Base-by-base conservation (phyloP, 2,888 invertebrate species). In the Muscina levida region DNA sequence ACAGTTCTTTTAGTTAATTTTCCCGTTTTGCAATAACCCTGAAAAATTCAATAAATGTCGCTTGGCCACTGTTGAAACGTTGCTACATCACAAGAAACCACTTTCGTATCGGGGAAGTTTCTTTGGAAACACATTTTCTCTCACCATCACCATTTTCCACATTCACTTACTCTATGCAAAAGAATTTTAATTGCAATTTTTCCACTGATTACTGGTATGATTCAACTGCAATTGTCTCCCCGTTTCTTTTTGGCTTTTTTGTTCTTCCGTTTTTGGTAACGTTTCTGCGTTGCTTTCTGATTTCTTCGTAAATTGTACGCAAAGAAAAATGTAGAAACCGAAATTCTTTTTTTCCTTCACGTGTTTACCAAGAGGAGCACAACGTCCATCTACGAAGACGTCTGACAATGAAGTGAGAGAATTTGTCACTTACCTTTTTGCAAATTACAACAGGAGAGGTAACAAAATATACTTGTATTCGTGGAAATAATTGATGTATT, bases 381-480 rank as follows among this genome's bases (percentile, higher is more conserved):
- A 77, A 77, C 79, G 72, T 68, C 81, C 53, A 77, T 68, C 70
- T 39, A 77, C 81, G 66, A 72, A 59, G 62, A 74, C 73, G 80
- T 67, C 65, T 77, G 79, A 66, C 56, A 42, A 72, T 74, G 48
- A 77, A 81, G 77, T 81, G 81, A 77, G 48, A 59, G 80, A 80
- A 51, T 57, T 44, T 11, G 15, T n/a, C 13, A 46, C 66, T 71
- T 42, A 70, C 57, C 48, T 65, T 2, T 62, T 51, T 17, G 26
- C 11, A 56, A 26, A 13, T 10, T 56, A 56, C 48, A 13, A 19
- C 6, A 22, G 53, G 22, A 1, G 11, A 11, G 3, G 31, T 31
- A 15, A 15, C 6, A 11, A 1, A 15, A 48, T 48, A 15, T 15
- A n/a, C n/a, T n/a, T n/a, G n/a, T n/a, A n/a, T n/a, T n/a, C n/a